A percentile compares a stretch with the other conserved stretches of the same genome.
Evolutionary conservation across 2,797 vertebrate species (phyloP).

Genomic region (Lates japonicus): DNA sequence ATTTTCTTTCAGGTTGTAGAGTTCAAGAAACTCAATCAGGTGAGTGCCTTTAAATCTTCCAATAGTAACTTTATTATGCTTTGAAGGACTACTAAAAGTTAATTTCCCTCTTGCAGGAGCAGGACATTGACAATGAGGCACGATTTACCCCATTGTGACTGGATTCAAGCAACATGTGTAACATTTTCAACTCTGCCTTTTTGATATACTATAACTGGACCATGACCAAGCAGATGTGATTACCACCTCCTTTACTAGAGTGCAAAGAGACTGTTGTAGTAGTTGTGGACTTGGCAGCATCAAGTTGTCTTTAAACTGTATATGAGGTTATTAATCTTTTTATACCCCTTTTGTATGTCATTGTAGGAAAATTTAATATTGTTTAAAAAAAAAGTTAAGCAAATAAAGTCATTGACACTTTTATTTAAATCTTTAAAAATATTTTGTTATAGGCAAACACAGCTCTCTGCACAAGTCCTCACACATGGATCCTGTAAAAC

Average conservation of each 20-base stretch:
- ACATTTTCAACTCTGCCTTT: neutral
- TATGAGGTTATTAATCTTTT: constrained; percentile 4
- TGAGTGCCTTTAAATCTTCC: constrained; percentile 46
- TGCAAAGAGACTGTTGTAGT: neutral
- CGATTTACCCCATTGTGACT: constrained; percentile 74
- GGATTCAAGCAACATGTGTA: neutral
- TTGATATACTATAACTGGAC: neutral
- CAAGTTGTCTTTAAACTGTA: neutral
- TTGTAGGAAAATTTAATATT: neutral
- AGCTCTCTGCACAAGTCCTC: neutral
- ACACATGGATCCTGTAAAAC: constrained; percentile 29
- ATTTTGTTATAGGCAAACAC: constrained; percentile 13
- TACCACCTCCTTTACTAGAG: neutral
- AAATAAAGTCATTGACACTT: constrained; percentile 24
- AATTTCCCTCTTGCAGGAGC: constrained; percentile 84
- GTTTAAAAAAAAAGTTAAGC: neutral
- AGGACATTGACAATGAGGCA: constrained; percentile 88
- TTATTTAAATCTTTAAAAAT: constrained; percentile 56
- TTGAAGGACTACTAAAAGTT: neutral
- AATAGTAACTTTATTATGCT: fast-evolving
- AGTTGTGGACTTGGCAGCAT: neutral
- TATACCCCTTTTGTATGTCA: constrained; percentile 11
- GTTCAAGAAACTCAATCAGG: constrained; percentile 98
- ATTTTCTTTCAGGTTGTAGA: constrained; percentile 97
- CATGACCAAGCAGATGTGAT: neutral